Percentiles rank a stretch among this genome's conserved stretches.
phyloP scores from a whole-genome alignment of 2,888 invertebrate species.

The Lasioglossum vierecki region DNA sequence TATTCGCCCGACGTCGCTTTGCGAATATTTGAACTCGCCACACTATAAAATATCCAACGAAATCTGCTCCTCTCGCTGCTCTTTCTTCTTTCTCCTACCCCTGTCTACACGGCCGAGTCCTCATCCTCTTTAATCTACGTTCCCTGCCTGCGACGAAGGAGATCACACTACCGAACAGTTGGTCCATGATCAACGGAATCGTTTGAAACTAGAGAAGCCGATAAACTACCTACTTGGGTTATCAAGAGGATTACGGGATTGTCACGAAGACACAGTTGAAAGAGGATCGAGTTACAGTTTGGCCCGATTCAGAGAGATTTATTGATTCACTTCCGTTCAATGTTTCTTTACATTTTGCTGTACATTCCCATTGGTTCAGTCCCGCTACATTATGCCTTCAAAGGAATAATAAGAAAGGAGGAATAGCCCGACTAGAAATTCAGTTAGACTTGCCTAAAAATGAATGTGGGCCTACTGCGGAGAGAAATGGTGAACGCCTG shows the following conservation, averaged over 20 bases:
- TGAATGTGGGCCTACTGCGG: too few species aligned
- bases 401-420: neutral
- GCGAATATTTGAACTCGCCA: constrained; percentile 6
- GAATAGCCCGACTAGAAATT: too few species aligned
- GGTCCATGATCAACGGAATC: neutral
- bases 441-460: too few species aligned
- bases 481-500: too few species aligned
- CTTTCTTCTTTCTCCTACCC: neutral
- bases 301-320: neutral
- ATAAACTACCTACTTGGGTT: constrained; percentile 24
- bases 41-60: constrained; percentile 8
- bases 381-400: neutral
- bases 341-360: neutral
- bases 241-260: neutral
- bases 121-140: constrained; percentile 24
- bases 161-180: neutral
- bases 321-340: neutral
- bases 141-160: neutral
- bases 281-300: neutral
- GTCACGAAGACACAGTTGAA: neutral
- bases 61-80: neutral
- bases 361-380: neutral
- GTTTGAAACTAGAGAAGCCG: constrained; percentile 3
- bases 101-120: too few species aligned
- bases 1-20: neutral